Percentiles rank a stretch among this genome's conserved stretches.
These are phyloP conservation scores for Embiotoca jacksoni DNA, from an alignment of 2,113 vertebrate species.

Conservation along the genomic window DNA sequence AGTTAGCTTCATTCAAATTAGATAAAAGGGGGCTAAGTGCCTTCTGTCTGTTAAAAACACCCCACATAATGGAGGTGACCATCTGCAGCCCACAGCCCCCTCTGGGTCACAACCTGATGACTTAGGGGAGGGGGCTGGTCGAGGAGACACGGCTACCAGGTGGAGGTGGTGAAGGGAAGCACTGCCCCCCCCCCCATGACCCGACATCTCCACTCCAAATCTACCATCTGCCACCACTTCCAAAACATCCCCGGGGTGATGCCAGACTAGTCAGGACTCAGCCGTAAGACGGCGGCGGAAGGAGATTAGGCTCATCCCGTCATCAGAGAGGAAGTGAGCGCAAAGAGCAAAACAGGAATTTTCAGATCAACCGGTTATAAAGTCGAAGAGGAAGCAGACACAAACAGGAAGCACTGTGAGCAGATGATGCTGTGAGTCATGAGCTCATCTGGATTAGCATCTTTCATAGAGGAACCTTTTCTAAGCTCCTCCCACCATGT, in stretches of 20 bases:
- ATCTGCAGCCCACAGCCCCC: constrained; percentile 71
- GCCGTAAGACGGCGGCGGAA: constrained; percentile 15
- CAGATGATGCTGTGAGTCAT: constrained; percentile 2
- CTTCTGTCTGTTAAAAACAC: constrained; percentile 25
- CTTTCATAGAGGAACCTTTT: constrained; percentile 14
- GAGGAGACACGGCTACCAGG: constrained; percentile 77
- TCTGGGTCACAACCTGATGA: constrained; percentile 74
- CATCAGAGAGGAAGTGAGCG: constrained; percentile 23
- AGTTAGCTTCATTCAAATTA: background rate
- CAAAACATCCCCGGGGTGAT: constrained; percentile 61
- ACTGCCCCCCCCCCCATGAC: constrained; percentile 57
- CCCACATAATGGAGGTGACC: constrained; percentile 69
- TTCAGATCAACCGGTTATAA: constrained; percentile 21
- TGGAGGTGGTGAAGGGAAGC: constrained; percentile 75
- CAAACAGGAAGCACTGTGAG: constrained; percentile 50
- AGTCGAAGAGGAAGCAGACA: constrained; percentile 25
- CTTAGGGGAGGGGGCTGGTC: constrained; percentile 58
- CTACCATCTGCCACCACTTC: constrained; percentile 83
- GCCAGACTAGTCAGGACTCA: constrained; percentile 70
- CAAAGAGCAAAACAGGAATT: constrained; percentile 34
- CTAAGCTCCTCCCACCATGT: background rate
- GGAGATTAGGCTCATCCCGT: constrained; percentile 59
- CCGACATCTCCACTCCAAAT: constrained; percentile 72
- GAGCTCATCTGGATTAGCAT: background rate
- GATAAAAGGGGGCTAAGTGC: background rate